These are phyloP conservation scores for Beris chalybata DNA, from an alignment of 2,888 invertebrate genomes.

Conservation along the genomic window DNA sequence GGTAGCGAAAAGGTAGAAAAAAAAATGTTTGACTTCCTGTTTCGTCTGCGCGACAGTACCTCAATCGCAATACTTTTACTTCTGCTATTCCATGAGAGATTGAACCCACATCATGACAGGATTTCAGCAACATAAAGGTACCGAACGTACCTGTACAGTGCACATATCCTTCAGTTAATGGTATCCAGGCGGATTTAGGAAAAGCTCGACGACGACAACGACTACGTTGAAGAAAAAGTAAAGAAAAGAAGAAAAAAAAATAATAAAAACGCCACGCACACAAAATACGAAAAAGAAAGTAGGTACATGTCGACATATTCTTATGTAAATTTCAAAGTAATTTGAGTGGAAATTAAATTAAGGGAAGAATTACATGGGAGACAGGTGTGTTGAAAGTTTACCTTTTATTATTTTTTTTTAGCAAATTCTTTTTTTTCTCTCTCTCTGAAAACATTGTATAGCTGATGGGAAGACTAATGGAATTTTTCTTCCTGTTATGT, in stretches of 20 bases:
- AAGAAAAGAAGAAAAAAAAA: background rate
- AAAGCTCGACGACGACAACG: background rate
- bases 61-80: too few species aligned
- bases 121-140: conserved; percentile 17
- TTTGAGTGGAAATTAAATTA: conserved; percentile 35
- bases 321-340: conserved; percentile 35
- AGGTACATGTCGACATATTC: conserved; percentile 31
- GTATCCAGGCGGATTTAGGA: conserved; percentile 1
- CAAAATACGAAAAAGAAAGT: conserved; percentile 3
- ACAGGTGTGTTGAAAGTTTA: background rate
- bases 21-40: too few species aligned
- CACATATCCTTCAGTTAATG: conserved; percentile 6
- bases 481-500: too few species aligned
- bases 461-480: too few species aligned
- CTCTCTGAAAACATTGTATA: too few species aligned
- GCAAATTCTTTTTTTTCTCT: too few species aligned
- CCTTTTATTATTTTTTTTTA: too few species aligned
- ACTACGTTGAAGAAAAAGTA: background rate
- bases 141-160: background rate
- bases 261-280: background rate
- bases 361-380: conserved; percentile 29
- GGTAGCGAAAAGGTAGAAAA: too few species aligned
- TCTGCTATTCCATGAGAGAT: background rate
- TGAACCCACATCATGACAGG: conserved; percentile 16
- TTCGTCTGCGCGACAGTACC: too few species aligned